phyloP scores from a whole-genome alignment of 1,140 invertebrate species.

The Drosophila kohkoa region DNA sequence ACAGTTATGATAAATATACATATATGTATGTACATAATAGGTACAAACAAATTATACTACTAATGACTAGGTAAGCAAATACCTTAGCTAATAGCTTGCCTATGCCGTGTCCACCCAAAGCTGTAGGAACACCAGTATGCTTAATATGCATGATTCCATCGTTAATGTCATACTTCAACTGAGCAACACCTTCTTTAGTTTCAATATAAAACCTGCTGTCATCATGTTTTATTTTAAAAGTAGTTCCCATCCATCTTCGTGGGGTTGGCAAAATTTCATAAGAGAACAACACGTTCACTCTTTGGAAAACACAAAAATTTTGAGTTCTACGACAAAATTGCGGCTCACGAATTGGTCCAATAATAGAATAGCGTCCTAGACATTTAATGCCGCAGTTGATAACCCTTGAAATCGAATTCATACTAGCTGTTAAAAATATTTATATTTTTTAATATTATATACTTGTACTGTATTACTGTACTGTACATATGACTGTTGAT shows the following conservation, averaged over 20 bases:
- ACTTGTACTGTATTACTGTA: no score
- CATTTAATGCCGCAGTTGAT: neutral
- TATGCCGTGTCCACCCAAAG: slow-evolving; percentile 35
- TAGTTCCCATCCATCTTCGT: slow-evolving; percentile 2
- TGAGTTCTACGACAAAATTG: neutral
- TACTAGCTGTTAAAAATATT: slow-evolving; percentile 1
- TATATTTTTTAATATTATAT: no score
- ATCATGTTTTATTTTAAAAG: slow-evolving; percentile 9
- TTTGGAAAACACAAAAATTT: slow-evolving; percentile 1
- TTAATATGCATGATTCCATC: slow-evolving; percentile 36
- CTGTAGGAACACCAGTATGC: slow-evolving; percentile 37
- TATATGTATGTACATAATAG: no score
- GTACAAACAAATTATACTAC: no score
- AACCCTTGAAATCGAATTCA: slow-evolving; percentile 2
- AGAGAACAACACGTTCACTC: neutral
- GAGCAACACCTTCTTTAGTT: slow-evolving; percentile 1
- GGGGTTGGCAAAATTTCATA: neutral
- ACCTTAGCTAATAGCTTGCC: slow-evolving; percentile 51
- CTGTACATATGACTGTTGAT: no score
- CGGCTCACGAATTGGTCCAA: neutral
- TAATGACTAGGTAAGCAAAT: slow-evolving; percentile 17
- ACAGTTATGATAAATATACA: no score
- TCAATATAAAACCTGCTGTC: slow-evolving; percentile 28
- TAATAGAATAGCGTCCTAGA: neutral
- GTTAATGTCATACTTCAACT: slow-evolving; percentile 12